A percentile compares a stretch with the other conserved stretches of the same genome.
Evolutionary conservation across 2,113 vertebrate genomes (phyloP).

Genomic region (Megaleporinus macrocephalus): DNA sequence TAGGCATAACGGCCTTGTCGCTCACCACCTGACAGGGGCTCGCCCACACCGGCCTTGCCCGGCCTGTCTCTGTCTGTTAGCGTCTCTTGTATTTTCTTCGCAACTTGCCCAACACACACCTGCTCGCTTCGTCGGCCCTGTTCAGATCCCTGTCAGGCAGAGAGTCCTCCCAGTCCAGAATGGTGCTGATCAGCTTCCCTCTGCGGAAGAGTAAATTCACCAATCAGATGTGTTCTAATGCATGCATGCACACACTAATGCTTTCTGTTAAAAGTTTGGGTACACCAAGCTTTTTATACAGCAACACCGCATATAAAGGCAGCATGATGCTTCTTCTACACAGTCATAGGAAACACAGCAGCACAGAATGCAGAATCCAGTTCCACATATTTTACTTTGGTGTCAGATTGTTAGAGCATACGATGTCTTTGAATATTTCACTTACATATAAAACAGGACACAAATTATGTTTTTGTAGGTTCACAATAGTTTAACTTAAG

Average conservation of each 20-base stretch:
- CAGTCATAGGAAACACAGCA: too few relatives aligned
- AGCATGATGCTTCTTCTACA: too few relatives aligned
- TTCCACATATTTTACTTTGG: too few relatives aligned
- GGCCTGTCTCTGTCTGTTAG: not conserved
- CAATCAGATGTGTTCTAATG: not conserved
- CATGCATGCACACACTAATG: not conserved
- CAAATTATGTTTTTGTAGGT: too few relatives aligned
- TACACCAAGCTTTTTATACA: not conserved
- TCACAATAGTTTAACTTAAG: too few relatives aligned
- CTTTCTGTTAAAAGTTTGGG: not conserved
- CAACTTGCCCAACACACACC: conserved; percentile 69
- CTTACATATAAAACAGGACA: too few relatives aligned
- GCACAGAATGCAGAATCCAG: too few relatives aligned
- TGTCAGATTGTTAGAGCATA: too few relatives aligned
- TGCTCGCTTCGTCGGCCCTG: conserved; percentile 90
- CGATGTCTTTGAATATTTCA: too few relatives aligned
- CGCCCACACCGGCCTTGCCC: not conserved
- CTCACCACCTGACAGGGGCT: not conserved
- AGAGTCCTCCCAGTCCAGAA: conserved; percentile 96
- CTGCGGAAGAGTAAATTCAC: conserved; percentile 64
- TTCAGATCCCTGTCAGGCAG: conserved; percentile 89
- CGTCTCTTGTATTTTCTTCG: not conserved
- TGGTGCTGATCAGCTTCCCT: conserved; percentile 91
- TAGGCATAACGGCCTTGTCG: not conserved
- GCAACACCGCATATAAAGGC: too few relatives aligned